These are phyloP conservation scores for Megatriorchis doriae DNA, from an alignment of 2,113 vertebrate species.

Conservation along the genomic window DNA sequence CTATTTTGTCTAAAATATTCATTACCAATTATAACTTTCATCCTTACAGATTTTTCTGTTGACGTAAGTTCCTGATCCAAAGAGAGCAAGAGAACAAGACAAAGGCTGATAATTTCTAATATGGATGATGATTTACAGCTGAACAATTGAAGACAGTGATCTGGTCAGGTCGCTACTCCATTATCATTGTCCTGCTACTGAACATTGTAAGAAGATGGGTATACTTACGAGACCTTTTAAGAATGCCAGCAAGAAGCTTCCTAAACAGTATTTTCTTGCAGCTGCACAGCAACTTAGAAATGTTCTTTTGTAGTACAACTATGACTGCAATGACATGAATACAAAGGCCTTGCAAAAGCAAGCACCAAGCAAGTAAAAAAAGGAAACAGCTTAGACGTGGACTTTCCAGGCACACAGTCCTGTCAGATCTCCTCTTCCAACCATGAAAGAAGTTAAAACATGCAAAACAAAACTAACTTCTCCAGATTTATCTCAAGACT, in stretches of 20 bases:
- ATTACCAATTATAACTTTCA: neutral
- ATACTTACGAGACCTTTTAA: neutral
- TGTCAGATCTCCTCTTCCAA: neutral
- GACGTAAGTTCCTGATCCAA: neutral
- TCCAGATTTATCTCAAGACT: neutral
- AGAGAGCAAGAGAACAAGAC: neutral
- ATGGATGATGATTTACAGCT: neutral
- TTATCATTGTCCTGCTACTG: neutral
- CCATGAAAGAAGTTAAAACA: neutral
- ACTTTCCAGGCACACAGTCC: neutral
- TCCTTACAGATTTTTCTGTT: neutral
- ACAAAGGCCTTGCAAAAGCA: neutral
- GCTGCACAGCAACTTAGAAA: neutral
- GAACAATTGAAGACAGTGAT: neutral
- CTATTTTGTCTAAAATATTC: neutral
- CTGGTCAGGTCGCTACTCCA: neutral
- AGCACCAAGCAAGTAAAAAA: neutral
- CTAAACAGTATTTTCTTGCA: neutral
- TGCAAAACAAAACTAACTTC: neutral
- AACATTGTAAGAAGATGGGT: neutral
- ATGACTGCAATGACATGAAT: neutral
- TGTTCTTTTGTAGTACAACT: neutral
- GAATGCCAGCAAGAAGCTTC: neutral
- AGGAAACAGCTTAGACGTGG: neutral
- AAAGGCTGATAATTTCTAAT: neutral